These are phyloP conservation scores for Tetragnatha montana DNA, from an alignment of 2,888 invertebrate genomes.

Conservation along the genomic window DNA sequence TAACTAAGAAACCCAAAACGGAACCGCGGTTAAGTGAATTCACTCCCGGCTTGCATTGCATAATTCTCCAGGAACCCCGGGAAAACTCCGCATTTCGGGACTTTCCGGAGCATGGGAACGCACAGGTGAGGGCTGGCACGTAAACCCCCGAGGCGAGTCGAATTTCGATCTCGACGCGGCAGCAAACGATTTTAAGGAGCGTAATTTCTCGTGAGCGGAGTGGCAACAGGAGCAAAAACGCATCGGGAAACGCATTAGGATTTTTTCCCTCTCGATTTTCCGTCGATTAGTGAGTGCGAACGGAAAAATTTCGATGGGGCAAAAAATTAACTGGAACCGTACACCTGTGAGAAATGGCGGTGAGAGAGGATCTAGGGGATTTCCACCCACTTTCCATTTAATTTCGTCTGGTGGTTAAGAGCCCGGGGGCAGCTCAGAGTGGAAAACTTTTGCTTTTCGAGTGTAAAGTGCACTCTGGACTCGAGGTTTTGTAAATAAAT, in stretches of 20 bases:
- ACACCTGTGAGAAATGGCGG: slow-evolving; percentile 38
- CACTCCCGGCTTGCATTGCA: background rate
- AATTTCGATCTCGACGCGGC: slow-evolving; percentile 45
- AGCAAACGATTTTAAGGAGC: slow-evolving; percentile 49
- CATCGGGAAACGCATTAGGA: slow-evolving; percentile 61
- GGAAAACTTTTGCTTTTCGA: background rate
- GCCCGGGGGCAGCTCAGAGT: background rate
- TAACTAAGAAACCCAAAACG: background rate
- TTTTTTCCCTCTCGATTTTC: slow-evolving; percentile 30
- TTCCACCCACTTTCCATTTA: slow-evolving; percentile 6
- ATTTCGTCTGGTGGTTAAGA: background rate
- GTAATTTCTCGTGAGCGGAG: slow-evolving; percentile 42
- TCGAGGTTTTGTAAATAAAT: background rate
- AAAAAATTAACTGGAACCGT: slow-evolving; percentile 23
- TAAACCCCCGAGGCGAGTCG: slow-evolving; percentile 12
- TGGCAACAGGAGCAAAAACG: slow-evolving; percentile 59
- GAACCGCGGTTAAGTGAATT: background rate
- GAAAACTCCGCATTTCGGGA: background rate
- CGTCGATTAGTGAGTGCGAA: slow-evolving; percentile 38
- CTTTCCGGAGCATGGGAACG: background rate
- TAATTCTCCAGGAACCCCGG: background rate
- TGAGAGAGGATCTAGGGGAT: background rate
- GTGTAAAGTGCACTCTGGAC: slow-evolving; percentile 15
- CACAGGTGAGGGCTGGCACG: background rate
- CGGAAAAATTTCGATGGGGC: background rate